Conservation (phyloP, 1,140 invertebrate species). For the Caenorhabditis briggsae region DNA sequence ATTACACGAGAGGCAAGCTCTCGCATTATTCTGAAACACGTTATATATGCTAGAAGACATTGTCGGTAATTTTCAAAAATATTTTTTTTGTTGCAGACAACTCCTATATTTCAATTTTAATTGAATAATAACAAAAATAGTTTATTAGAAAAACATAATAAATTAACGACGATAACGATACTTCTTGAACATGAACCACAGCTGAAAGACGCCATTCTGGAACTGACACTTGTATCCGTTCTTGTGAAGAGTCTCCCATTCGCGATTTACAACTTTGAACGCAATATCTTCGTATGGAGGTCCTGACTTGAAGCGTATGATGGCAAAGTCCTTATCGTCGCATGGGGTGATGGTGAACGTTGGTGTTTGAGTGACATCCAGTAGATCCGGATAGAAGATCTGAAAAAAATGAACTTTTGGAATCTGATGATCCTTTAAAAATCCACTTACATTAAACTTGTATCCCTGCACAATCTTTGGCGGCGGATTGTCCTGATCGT, state of each 20-base stretch:
- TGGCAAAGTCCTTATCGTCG: conserved; percentile 86
- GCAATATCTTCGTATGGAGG: conserved; percentile 99
- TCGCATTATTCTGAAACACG: conserved; percentile 21
- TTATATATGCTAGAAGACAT: neutral
- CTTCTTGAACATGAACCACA: conserved; percentile 99
- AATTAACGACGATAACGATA: conserved; percentile 92
- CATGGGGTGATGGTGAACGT: conserved; percentile 85
- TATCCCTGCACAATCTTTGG: conserved; percentile 99
- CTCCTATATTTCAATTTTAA: neutral
- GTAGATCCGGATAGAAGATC: conserved; percentile 99
- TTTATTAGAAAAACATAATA: conserved; percentile 13
- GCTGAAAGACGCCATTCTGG: conserved; percentile 98
- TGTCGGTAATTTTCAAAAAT: neutral
- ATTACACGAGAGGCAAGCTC: conserved; percentile 37
- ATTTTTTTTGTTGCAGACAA: neutral
- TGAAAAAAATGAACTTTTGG: conserved; percentile 69
- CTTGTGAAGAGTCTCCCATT: conserved; percentile 99
- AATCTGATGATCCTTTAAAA: neutral
- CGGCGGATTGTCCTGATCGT: conserved; percentile 99
- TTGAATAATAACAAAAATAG: conserved; percentile 9
- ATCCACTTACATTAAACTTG: conserved; percentile 89
- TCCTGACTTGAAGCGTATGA: conserved; percentile 93
- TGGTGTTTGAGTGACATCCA: conserved; percentile 93
- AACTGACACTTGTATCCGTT: conserved; percentile 97
- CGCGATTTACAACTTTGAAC: conserved; percentile 85